Base-by-base conservation (phyloP, 2,888 invertebrate species). In the Coelopa pilipes region DNA sequence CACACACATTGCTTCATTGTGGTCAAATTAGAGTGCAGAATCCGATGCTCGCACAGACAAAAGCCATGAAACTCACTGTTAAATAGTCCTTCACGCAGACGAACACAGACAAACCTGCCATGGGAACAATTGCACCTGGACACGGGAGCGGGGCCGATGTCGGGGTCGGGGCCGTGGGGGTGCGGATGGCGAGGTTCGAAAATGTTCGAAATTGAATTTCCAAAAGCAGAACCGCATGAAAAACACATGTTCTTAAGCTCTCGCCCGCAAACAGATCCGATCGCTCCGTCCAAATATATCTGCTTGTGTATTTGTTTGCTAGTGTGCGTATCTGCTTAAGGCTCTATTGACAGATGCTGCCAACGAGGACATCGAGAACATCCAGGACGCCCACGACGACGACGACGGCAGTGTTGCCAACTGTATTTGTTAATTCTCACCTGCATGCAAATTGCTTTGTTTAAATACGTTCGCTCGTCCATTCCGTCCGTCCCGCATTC, bases 361-460 rank as follows among this genome's bases (percentile, higher is more conserved):
- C 57, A 59, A 59, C 24, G 21, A 21, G 63, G 17, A 34, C 63
- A 63, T 46, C n/a, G 45, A 24, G 13, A 34, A 62, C 34, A 46
- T 34, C 34, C 12, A 62, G 13, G 15, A 13, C 62, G 47, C 5
- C 46, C 19, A 49, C 49, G 17, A 65, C 17, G 49, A 65, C 49
- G 49, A 53, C 67, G 53, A 34, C 53, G 24, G 53, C 21, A 60
- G n/a, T 53, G 13, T 53, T 24, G 24, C 19, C 62, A 62, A 62
- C 45, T 15, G 15, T 67, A 45, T 67, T 67, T 67, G 67, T 45
- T 55, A 53, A 53, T 67, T 67, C 67, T 67, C 67, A 67, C 67
- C 55, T 67, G 67, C 67, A 67, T 67, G 67, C 67, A 67, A 67
- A 67, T 67, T 53, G 17, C 55, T 66, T 21, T 66, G 63, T 63